Evolutionary conservation across 2,113 vertebrate species (phyloP).

Genomic region (Andinoacara biseriatus): DNA sequence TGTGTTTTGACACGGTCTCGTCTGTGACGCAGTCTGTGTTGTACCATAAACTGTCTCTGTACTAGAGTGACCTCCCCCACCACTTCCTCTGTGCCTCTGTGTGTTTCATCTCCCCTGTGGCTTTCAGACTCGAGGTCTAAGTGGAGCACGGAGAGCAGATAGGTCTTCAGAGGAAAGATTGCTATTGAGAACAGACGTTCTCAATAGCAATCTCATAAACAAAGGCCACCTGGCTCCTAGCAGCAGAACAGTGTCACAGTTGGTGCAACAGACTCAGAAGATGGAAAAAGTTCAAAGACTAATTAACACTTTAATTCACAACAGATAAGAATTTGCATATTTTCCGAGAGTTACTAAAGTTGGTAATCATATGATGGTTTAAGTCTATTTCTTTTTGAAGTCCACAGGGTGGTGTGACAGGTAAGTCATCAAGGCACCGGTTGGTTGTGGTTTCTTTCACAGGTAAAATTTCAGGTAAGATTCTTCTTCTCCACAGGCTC

Average conservation of each 20-base stretch:
- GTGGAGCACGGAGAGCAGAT: constrained; percentile 71
- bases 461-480: neutral
- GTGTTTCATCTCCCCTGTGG: constrained; percentile 69
- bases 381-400: neutral
- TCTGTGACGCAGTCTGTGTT: constrained; percentile 77
- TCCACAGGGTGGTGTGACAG: neutral
- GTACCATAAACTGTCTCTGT: constrained; percentile 73
- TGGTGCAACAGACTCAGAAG: neutral
- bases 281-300: neutral
- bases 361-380: neutral
- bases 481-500: neutral
- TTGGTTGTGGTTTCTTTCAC: neutral
- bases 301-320: neutral
- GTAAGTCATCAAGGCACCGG: neutral
- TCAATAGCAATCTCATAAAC: constrained; percentile 60
- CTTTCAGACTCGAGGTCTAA: constrained; percentile 70
- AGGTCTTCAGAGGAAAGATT: constrained; percentile 65
- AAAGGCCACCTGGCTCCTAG: constrained; percentile 72
- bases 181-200: constrained; percentile 44
- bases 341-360: neutral
- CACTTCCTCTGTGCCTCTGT: constrained; percentile 74
- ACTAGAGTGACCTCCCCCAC: constrained; percentile 75
- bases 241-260: constrained; percentile 35
- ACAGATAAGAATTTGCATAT: neutral
- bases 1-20: constrained; percentile 68